These are phyloP conservation scores for Probaryconus sp. DNA, from an alignment of 1,140 invertebrate species.

Conservation along the genomic window DNA sequence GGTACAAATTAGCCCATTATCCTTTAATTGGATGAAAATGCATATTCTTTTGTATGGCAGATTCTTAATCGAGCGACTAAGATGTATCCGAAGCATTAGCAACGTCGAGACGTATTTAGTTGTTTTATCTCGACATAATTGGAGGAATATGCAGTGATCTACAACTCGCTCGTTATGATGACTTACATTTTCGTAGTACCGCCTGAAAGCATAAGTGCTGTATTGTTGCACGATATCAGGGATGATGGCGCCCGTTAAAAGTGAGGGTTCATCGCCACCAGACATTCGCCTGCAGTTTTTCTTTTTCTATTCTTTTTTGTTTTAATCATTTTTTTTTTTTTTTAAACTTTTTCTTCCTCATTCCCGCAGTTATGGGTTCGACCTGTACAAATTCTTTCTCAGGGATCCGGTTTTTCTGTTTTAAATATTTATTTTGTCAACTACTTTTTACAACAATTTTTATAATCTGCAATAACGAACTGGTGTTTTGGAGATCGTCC, in stretches of 20 bases:
- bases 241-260: conserved; percentile 61
- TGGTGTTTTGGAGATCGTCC: no score
- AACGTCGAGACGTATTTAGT: conserved; percentile 67
- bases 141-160: conserved; percentile 56
- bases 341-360: conserved; percentile 38
- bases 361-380: conserved; percentile 18
- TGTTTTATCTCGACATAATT: conserved; percentile 72
- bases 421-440: no score
- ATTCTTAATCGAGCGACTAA: background rate
- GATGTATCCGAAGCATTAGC: conserved; percentile 37
- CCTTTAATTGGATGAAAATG: conserved; percentile 73
- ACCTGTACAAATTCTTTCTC: conserved; percentile 15
- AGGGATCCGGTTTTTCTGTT: conserved; percentile 11
- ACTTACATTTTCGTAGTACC: conserved; percentile 66
- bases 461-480: no score
- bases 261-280: conserved; percentile 65
- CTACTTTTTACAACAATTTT: no score
- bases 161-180: conserved; percentile 68
- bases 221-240: conserved; percentile 67
- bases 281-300: conserved; percentile 6
- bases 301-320: no score
- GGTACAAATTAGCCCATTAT: conserved; percentile 64
- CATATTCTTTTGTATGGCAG: conserved; percentile 68
- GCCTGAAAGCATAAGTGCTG: conserved; percentile 68
- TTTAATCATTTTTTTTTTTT: conserved; percentile 7